A percentile compares a stretch with the other conserved stretches of the same genome.
phyloP scores from a whole-genome alignment of 2,888 invertebrate genomes.

The Agriotes lineatus region DNA sequence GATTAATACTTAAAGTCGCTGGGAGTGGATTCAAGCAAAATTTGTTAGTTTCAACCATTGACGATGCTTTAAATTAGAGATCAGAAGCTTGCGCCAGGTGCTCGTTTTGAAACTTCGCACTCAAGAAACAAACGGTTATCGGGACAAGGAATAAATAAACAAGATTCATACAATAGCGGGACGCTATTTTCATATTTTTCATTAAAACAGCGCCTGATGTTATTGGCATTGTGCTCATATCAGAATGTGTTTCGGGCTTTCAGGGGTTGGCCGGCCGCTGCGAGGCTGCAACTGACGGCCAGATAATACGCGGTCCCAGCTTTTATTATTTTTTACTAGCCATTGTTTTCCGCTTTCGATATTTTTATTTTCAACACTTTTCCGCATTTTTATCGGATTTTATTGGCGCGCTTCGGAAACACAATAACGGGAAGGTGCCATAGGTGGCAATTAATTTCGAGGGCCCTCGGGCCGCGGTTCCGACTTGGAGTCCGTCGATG shows the following conservation, averaged over 20 bases:
- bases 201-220: constrained; percentile 60
- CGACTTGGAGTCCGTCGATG: constrained; percentile 27
- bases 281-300: constrained; percentile 63
- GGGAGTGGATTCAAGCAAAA: no score
- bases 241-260: constrained; percentile 50
- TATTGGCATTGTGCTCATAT: constrained; percentile 63
- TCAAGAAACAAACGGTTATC: no score
- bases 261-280: constrained; percentile 52
- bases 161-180: constrained; percentile 31
- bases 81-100: no score
- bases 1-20: no score
- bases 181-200: constrained; percentile 50
- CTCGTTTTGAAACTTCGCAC: no score
- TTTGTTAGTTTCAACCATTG: no score
- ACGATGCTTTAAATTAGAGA: no score
- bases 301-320: constrained; percentile 60
- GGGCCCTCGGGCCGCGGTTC: neutral
- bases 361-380: constrained; percentile 51
- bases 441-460: constrained; percentile 11
- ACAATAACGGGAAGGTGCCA: neutral
- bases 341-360: constrained; percentile 61
- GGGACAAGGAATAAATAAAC: constrained; percentile 32
- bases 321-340: constrained; percentile 61
- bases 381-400: constrained; percentile 33
- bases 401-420: constrained; percentile 28